Evolutionary conservation across 2,797 vertebrate species (phyloP), one percentile per base, ranked within the genome.

Genomic region (Sparidentex hasta): DNA sequence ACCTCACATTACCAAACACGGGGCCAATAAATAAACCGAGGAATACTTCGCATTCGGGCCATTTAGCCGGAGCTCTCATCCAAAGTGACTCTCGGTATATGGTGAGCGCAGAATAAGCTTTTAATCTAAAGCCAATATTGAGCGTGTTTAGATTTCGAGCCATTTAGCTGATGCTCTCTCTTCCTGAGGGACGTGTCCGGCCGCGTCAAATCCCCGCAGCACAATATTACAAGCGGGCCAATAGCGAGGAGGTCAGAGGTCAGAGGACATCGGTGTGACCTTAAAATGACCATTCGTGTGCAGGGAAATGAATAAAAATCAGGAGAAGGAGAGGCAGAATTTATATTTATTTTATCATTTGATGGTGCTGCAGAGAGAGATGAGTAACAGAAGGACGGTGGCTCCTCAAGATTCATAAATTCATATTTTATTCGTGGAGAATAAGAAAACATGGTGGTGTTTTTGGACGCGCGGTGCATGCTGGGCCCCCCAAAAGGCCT

Each of bases 171-270:
- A 63, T 21, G 77, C 74, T 7, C 11, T 7, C 11, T 8, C 77
- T 56, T 83, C 83, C 78, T 72, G 64, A 29, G 74, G 77, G 78
- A 77, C 74, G 7, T 38, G 59, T 75, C 20, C 0, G 62, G 33
- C 65, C 20, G 74, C 77, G 56, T 78, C 76, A 74, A 71, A 74
- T 54, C 73, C 75, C 54, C 25, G 55, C 74, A 64, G 52, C 47
- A 5, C 65, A 29, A 74, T 80, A 81, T 82, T 80, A 85, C 87
- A 84, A 66, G 66, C 62, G 69, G 29, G 72, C 67, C 79, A 65
- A 73, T 62, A 56, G 64, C 50, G 2, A 25, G 5, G 71, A 23
- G 90, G 87, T 85, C 82, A 91, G n/a, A 61, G 88, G 87, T 90
- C 84, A 86, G 76, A 27, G 70, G 81, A 11, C 80, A 64, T 25